Evolutionary conservation across 2,888 invertebrate genomes (phyloP).

Genomic region (Drosophila meridiana): DNA sequence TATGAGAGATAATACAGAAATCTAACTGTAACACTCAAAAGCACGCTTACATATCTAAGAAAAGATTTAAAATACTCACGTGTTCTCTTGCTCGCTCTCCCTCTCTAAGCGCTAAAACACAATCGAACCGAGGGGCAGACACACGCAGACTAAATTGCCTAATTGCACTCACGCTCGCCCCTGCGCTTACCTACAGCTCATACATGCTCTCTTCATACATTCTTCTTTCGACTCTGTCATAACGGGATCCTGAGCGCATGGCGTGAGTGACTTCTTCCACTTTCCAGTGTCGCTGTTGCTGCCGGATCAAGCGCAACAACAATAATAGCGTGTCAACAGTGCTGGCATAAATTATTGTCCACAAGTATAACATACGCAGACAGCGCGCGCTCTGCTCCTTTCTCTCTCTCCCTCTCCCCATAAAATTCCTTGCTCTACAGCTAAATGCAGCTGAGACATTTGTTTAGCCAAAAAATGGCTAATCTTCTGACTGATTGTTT

Average conservation of each 20-base stretch:
- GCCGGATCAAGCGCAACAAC: background rate
- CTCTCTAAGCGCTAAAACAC: background rate
- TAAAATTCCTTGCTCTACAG: background rate
- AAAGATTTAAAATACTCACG: background rate
- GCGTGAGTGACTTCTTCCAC: background rate
- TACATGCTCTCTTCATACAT: background rate
- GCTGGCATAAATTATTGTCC: conserved; percentile 1
- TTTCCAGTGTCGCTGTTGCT: background rate
- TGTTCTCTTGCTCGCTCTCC: background rate
- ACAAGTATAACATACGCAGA: background rate
- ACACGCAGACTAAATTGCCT: conserved; percentile 1
- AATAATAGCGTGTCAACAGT: background rate
- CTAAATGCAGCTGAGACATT: background rate
- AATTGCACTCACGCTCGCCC: background rate
- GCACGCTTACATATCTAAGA: too few species aligned
- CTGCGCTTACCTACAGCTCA: background rate
- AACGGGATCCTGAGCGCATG: conserved; percentile 7
- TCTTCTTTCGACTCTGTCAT: background rate
- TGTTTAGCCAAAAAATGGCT: background rate
- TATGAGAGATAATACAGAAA: background rate
- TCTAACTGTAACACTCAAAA: background rate
- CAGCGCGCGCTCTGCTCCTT: background rate
- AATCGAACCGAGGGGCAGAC: background rate
- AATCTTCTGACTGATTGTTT: conserved; percentile 3
- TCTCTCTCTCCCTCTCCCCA: background rate